These are phyloP conservation scores for Hydra vulgaris DNA, from an alignment of 30 jellyfish, hydroid and myxozoan species.

Conservation along the genomic window DNA sequence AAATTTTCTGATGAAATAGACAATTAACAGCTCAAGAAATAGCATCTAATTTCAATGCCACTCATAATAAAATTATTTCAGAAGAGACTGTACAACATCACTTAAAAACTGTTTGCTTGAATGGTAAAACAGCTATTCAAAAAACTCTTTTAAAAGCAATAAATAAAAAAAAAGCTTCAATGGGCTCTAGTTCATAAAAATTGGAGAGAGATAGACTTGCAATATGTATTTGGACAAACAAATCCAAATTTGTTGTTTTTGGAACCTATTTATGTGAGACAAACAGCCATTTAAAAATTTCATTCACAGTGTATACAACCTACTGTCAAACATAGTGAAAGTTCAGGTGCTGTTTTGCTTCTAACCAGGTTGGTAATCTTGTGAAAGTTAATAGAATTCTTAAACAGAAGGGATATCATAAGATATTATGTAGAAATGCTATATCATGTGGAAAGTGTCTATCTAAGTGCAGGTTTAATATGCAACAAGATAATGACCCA, in stretches of 20 bases:
- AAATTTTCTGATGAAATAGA: neutral
- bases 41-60: neutral
- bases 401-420: neutral
- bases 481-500: neutral
- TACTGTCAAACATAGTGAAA: neutral
- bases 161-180: neutral
- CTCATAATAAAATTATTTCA: neutral
- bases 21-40: neutral
- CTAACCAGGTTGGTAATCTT: neutral
- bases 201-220: neutral
- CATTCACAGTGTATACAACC: too few relatives aligned
- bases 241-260: neutral
- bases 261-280: neutral
- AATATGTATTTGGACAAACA: neutral
- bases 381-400: neutral
- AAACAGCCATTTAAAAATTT: neutral
- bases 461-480: neutral
- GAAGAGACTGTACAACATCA: neutral
- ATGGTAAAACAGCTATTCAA: neutral
- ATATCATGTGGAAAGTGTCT: neutral
- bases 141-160: neutral
- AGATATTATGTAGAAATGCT: neutral
- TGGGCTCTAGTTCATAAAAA: neutral
- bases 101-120: neutral
- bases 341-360: neutral